A percentile compares a stretch with the other conserved stretches of the same genome.
phyloP scores from a whole-genome alignment of 2,888 invertebrate genomes.

The Nephrotoma appendiculata region DNA sequence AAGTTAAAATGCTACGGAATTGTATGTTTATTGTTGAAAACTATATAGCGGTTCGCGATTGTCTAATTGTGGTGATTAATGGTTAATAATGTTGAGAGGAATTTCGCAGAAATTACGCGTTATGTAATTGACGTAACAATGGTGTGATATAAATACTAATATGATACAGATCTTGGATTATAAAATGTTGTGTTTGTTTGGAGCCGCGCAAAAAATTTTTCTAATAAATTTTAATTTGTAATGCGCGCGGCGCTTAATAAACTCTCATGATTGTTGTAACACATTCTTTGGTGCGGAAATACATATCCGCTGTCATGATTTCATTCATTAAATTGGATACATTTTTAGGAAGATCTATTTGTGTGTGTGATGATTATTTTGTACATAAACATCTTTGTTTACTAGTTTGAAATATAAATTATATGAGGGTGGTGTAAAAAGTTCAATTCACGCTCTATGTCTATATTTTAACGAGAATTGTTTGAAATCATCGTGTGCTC shows the following conservation, averaged over 20 bases:
- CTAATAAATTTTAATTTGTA: not conserved
- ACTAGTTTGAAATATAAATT: not conserved
- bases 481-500: not conserved
- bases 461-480: not conserved
- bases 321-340: not conserved
- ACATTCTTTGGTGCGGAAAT: not conserved
- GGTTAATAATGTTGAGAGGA: not conserved
- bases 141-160: not conserved
- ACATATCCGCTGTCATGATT: not conserved
- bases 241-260: not conserved
- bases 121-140: not conserved
- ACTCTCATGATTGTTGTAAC: not conserved
- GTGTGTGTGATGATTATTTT: not conserved
- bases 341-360: not conserved
- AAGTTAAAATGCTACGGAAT: not conserved
- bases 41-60: not conserved
- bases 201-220: not conserved
- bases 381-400: not conserved
- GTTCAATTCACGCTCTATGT: not conserved
- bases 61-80: not conserved
- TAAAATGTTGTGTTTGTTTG: not conserved
- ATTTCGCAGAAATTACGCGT: not conserved
- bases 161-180: not conserved
- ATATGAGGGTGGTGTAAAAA: not conserved
- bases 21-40: not conserved